These are phyloP conservation scores for Archivesica marissinica DNA, from an alignment of 1,140 invertebrate genomes.

Conservation along the genomic window DNA sequence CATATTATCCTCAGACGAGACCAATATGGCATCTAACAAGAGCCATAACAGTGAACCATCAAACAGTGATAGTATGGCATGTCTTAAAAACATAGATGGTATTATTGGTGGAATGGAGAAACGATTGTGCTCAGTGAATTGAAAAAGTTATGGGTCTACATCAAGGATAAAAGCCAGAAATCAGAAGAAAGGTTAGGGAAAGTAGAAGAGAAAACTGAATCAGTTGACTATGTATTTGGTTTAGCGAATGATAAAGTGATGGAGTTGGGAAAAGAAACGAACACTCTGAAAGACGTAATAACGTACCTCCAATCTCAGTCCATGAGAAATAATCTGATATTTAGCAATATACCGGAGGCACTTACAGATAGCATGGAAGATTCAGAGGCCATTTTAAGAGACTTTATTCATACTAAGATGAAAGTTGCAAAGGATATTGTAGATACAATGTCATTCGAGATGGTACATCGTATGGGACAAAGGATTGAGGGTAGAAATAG, in stretches of 20 bases:
- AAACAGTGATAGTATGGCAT: background rate
- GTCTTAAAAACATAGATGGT: background rate
- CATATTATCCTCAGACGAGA: too few relatives aligned
- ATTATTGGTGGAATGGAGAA: background rate
- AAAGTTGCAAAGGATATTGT: background rate
- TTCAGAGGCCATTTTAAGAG: conserved; percentile 6
- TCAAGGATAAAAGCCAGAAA: background rate
- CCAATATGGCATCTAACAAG: background rate
- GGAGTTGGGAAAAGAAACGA: background rate
- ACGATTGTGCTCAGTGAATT: background rate
- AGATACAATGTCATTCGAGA: background rate
- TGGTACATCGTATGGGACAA: background rate
- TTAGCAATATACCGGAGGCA: conserved; percentile 7
- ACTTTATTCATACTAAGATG: background rate
- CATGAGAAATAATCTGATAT: conserved; percentile 26
- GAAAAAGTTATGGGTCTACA: background rate
- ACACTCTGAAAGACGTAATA: background rate
- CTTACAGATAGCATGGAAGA: background rate
- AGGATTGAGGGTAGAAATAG: background rate
- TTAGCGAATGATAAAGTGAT: background rate
- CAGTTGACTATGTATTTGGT: background rate
- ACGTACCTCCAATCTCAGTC: conserved; percentile 16
- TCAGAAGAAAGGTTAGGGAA: background rate
- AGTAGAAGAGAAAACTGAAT: conserved; percentile 1
- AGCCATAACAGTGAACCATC: background rate